Evolutionary conservation across 2,888 invertebrate species (phyloP).

Genomic region (Dusona sp.): DNA sequence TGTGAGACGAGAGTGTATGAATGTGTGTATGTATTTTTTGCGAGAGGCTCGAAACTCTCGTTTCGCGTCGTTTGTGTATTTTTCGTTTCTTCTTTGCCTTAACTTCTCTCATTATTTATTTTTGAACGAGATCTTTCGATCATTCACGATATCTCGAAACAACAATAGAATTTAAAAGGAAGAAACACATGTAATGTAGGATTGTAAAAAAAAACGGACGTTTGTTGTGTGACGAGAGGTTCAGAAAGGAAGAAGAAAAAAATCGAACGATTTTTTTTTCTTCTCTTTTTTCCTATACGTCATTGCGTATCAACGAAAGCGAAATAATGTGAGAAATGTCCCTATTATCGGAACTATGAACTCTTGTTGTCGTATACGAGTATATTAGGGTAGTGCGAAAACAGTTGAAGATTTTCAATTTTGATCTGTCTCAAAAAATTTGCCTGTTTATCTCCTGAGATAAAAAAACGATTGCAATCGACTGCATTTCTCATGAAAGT

Average conservation of each 20-base stretch:
- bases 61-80: slow-evolving; percentile 34
- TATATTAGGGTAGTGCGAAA: slow-evolving; percentile 30
- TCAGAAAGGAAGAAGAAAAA: slow-evolving; percentile 36
- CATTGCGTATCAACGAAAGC: slow-evolving; percentile 62
- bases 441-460: background rate
- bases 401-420: background rate
- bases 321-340: slow-evolving; percentile 50
- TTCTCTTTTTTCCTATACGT: slow-evolving; percentile 40
- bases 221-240: slow-evolving; percentile 38
- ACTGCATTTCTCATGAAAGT: background rate
- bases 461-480: background rate
- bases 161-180: slow-evolving; percentile 45
- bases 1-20: slow-evolving; percentile 28
- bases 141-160: slow-evolving; percentile 50
- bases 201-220: slow-evolving; percentile 53
- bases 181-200: slow-evolving; percentile 43
- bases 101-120: slow-evolving; percentile 61
- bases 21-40: slow-evolving; percentile 44
- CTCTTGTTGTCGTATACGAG: slow-evolving; percentile 64
- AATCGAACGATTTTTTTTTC: slow-evolving; percentile 41
- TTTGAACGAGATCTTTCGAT: slow-evolving; percentile 55
- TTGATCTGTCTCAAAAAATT: background rate
- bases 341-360: slow-evolving; percentile 61
- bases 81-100: slow-evolving; percentile 23
- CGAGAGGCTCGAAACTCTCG: slow-evolving; percentile 48